Evolutionary conservation across 1,140 invertebrate genomes (phyloP), one percentile per base, ranked within the genome.

Genomic region (Episyrphus balteatus): DNA sequence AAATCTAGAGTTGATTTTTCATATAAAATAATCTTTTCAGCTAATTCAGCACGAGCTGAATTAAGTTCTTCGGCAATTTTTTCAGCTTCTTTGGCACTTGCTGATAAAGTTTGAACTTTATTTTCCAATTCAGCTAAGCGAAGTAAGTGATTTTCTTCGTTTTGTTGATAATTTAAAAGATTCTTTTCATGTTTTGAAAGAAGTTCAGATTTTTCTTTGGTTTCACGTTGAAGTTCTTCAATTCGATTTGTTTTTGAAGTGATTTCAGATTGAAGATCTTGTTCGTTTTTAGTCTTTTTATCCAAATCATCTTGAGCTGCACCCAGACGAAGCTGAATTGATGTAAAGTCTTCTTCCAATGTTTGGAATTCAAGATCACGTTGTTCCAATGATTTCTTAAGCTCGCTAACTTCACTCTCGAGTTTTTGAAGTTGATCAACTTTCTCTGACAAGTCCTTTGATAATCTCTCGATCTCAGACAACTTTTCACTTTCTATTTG

Each of bases 221-320:
- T 26, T 19, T 49, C 44, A 6, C 32, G 12, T 26, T 51, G 34
- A n/a, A 55, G 31, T 11, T 44, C 46, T 42, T 70, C 61, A 32
- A 81, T 73, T 56, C 81, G 73, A 48, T 78, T 73, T 26, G 72
- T 66, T 26, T n/a, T n/a, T 5, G 12, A 3, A 36, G 14, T 36
- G 3, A n/a, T 36, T 36, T 36, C 36, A 32, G 21, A n/a, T n/a
- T 15, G 12, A 36, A 36, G 34, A 12, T 36, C 10, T n/a, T 36
- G 12, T 48, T 48, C 42, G 2, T 17, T 42, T 42, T 48, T 42
- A 0, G 18, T 46, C 18, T 45, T n/a, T 11, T 18, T 14, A 5
- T 46, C 41, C 36, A 49, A 13, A 13, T 52, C 47, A 13, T 49
- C 42, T 33, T 51, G 46, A 6, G 48, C 12, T 14, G 33, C 39